Conservation (phyloP, 2,797 vertebrate genomes). For the Buphagus erythrorhynchus region DNA sequence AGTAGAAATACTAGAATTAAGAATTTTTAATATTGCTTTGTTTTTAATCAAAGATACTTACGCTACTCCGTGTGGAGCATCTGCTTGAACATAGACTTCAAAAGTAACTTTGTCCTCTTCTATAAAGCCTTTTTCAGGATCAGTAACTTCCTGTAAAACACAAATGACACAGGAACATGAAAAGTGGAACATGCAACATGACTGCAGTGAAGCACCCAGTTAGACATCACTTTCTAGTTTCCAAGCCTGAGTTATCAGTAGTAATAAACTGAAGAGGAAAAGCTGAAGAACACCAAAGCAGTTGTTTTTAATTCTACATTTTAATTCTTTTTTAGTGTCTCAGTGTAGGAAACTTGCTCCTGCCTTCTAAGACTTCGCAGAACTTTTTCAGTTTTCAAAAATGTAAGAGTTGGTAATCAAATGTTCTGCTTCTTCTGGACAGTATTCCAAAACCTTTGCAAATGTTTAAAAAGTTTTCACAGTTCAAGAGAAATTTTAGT, state of each 20-base stretch:
- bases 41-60: slow-evolving; percentile 76
- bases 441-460: background rate
- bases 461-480: background rate
- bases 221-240: background rate
- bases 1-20: background rate
- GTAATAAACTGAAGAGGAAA: background rate
- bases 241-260: background rate
- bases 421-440: background rate
- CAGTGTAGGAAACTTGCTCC: background rate
- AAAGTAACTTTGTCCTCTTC: slow-evolving; percentile 99
- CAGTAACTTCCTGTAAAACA: slow-evolving; percentile 91
- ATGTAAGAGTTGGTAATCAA: background rate
- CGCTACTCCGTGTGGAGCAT: slow-evolving; percentile 98
- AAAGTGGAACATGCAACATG: background rate
- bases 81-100: slow-evolving; percentile 97
- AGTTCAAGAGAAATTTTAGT: background rate
- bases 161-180: background rate
- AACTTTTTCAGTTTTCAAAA: background rate
- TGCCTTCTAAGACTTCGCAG: background rate
- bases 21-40: background rate
- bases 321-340: background rate
- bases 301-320: background rate
- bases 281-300: background rate
- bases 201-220: background rate
- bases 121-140: slow-evolving; percentile 96